phyloP scores from a whole-genome alignment of 2,113 vertebrate genomes.

The Cervus canadensis region DNA sequence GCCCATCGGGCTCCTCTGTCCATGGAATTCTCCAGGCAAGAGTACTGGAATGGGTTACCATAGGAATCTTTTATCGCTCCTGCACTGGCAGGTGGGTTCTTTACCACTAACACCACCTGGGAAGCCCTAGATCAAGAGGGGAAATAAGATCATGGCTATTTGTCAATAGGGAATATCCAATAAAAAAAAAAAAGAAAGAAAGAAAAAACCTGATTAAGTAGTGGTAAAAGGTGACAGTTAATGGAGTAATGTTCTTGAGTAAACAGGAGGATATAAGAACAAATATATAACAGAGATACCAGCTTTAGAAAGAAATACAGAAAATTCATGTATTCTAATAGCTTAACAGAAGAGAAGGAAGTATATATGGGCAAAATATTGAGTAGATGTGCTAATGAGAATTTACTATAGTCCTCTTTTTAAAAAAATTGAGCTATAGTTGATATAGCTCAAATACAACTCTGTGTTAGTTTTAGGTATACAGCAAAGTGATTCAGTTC shows the following conservation, averaged over 20 bases:
- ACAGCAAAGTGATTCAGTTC: not conserved
- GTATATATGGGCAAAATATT: not conserved
- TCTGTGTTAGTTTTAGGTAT: not conserved
- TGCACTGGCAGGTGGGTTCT: not conserved
- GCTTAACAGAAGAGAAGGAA: not conserved
- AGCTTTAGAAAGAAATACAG: not conserved
- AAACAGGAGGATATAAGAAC: not conserved
- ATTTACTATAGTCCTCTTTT: not conserved
- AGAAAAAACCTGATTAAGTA: not conserved
- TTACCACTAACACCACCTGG: not conserved
- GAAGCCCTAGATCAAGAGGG: not conserved
- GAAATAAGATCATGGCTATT: not conserved
- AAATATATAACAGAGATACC: not conserved
- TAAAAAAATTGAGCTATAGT: not conserved
- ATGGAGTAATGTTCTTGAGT: not conserved
- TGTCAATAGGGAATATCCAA: too few relatives aligned
- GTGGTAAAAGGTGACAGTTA: not conserved
- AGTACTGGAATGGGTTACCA: not conserved
- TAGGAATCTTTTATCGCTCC: not conserved
- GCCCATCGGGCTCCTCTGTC: accelerated
- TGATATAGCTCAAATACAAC: not conserved
- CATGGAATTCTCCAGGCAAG: not conserved
- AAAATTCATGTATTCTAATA: not conserved
- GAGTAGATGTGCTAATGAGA: not conserved
- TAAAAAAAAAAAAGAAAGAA: not conserved